phyloP scores from a whole-genome alignment of 2,797 vertebrate species.

The Naso thynnoides region DNA sequence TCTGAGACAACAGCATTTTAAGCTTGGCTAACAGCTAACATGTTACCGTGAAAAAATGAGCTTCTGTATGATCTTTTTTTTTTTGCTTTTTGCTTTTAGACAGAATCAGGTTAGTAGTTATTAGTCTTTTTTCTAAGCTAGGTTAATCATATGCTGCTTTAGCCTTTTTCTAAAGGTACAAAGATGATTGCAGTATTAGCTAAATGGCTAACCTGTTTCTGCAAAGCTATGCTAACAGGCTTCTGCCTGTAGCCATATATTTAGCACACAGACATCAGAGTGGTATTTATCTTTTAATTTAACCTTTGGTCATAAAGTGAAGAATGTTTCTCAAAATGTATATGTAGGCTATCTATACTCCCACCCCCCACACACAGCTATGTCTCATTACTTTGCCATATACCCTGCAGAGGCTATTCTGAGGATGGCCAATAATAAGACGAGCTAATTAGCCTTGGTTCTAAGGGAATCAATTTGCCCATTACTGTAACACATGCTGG shows the following conservation, averaged over 20 bases:
- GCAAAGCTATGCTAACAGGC: neutral
- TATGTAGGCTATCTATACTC: constrained; percentile 8
- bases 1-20: constrained; percentile 8
- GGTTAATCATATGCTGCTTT: neutral
- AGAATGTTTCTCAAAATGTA: too few relatives aligned
- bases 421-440: constrained; percentile 69
- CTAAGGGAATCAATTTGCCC: constrained; percentile 73
- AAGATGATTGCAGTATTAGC: neutral
- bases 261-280: too few relatives aligned
- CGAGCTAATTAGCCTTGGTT: constrained; percentile 75
- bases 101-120: too few relatives aligned
- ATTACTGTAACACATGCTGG: constrained; percentile 67
- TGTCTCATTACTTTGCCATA: constrained; percentile 48
- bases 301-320: too few relatives aligned
- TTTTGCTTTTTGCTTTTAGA: too few relatives aligned
- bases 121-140: neutral
- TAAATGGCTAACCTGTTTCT: neutral
- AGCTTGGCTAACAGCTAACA: neutral
- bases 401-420: constrained; percentile 66
- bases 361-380: neutral
- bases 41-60: neutral
- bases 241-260: neutral
- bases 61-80: neutral
- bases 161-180: neutral
- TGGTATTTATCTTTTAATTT: too few relatives aligned